Base-by-base conservation (phyloP, 2,113 vertebrate species). In the Microcebus lehilahytsara region DNA sequence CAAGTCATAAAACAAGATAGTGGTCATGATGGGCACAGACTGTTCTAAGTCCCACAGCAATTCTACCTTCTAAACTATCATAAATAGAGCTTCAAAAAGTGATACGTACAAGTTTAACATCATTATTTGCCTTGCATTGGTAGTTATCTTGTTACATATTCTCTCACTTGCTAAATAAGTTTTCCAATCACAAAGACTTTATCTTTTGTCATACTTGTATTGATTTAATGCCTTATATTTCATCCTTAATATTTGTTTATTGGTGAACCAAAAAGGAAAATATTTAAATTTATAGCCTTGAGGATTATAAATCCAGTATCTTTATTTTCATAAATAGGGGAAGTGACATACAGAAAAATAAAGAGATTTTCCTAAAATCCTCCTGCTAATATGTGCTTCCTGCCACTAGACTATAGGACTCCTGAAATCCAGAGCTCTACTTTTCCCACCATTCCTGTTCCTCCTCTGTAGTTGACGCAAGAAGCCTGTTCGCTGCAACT, bases 1-100 rank as follows among this genome's bases (percentile, higher is more conserved):
- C 17, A 79, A 86, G 60, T 96, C 22, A 64, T 75, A 95, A 96
- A 85, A 40, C 37, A 94, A 92, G 49, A 86, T 42, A 46, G 5
- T 34, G 5, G 37, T 53, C 25, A 83, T 14, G 8, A 37, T 75
- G 32, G 62, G 9, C 74, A 75, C 12, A 95, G 25, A 60, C 4
- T 71, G 42, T 89, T 77, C 51, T 83, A 40, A 74, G 10, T 34
- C 17, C 14, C 53, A 67, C 2, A 69, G 27, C 13, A 83, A 42
- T 56, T 32, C 8, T 49, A 14, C 10, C 32, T 30, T 53, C 14
- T 40, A 42, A 71, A 77, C 10, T 77, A 23, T 71, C 22, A 49
- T 51, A 34, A 25, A 71, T 13, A 12, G 12, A 77, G 16, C 46
- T 94, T 88, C 89, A 27, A 64, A 93, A 72, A n/a, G 27, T 49